Percentiles rank a stretch among this genome's conserved stretches.
Evolutionary conservation across 1,140 invertebrate genomes (phyloP).

Genomic region (Drosophila miranda): DNA sequence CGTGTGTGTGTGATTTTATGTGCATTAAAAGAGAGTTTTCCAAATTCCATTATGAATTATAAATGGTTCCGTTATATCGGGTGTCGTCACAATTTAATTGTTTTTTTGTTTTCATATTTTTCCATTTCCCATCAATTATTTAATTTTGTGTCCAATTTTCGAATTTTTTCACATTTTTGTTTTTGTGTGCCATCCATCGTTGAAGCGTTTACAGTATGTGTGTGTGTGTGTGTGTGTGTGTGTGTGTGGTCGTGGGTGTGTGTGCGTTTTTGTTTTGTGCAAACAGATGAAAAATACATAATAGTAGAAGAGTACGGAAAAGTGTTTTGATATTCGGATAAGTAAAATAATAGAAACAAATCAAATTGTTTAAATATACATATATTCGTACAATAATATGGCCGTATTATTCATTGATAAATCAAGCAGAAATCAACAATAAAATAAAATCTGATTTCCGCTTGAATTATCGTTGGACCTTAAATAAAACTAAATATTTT

Average conservation of each 20-base stretch:
- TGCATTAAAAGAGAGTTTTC: conserved; percentile 29
- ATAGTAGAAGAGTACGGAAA: conserved; percentile 74
- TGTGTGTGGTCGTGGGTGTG: conserved; percentile 26
- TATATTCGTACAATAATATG: conserved; percentile 19
- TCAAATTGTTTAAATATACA: conserved; percentile 41
- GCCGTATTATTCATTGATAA: conserved; percentile 33
- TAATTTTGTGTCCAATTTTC: conserved; percentile 32
- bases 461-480: conserved; percentile 39
- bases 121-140: conserved; percentile 34
- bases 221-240: conserved; percentile 33
- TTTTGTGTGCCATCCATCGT: conserved; percentile 74
- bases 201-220: conserved; percentile 72
- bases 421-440: conserved; percentile 46
- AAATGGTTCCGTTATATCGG: conserved; percentile 29
- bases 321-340: conserved; percentile 43
- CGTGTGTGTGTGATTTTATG: conserved; percentile 18
- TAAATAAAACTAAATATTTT: conserved; percentile 30
- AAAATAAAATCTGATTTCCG: conserved; percentile 43
- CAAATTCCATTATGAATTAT: conserved; percentile 70
- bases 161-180: conserved; percentile 25
- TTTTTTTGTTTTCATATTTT: conserved; percentile 26
- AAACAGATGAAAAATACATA: conserved; percentile 81
- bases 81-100: conserved; percentile 52
- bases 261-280: conserved; percentile 55
- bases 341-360: conserved; percentile 51